Evolutionary conservation across 1,140 invertebrate genomes (phyloP), one percentile per base, ranked within the genome.

Genomic region (Paracyclopina nana): DNA sequence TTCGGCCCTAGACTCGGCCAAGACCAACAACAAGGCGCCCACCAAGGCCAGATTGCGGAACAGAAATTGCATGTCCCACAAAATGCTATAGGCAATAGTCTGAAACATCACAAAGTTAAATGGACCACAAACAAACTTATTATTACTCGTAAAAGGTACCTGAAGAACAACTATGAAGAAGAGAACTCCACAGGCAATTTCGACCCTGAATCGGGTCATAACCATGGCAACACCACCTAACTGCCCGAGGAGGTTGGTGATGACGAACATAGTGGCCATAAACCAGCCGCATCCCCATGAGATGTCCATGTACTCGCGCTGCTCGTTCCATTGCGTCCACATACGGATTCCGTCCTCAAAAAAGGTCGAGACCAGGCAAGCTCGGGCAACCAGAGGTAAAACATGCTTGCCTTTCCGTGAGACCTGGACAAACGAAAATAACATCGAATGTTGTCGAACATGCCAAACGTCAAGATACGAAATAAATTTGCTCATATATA

Each of bases 341-440:
- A 99, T 99, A 54, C 95, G 76, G 30, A 98, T 71, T 0, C 95
- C 95, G 76, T 99, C 95, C 71, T 99, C 95, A 25, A 99, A 72
- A 69, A 99, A 99, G 57, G 95, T 99, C 53, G 90, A 90, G 58
- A 99, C 94, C n/a, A 99, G 74, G 64, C 91, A 99, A 29, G 97
- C 68, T 53, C 94, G 73, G 3, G 94, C 94, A 45, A 96, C 70
- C 54, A 91, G 94, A 18, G 95, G 95, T 57, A 99, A 68, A 50
- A 96, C 71, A 66, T 90, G 76, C 68, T 97, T 96, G 43, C 82
- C 79, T 68, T 85, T 80, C 58, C 88, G 74, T 56, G 91, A 78
- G 43, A 94, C 80, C 88, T 95, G 64, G 28, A 68, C 63, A 52
- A 53, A 55, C 54, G 60, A 54, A 42, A 57, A 55, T n/a, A n/a